These are phyloP conservation scores for Bovichtus diacanthus DNA, from an alignment of 2,797 vertebrate species.

Conservation along the genomic window DNA sequence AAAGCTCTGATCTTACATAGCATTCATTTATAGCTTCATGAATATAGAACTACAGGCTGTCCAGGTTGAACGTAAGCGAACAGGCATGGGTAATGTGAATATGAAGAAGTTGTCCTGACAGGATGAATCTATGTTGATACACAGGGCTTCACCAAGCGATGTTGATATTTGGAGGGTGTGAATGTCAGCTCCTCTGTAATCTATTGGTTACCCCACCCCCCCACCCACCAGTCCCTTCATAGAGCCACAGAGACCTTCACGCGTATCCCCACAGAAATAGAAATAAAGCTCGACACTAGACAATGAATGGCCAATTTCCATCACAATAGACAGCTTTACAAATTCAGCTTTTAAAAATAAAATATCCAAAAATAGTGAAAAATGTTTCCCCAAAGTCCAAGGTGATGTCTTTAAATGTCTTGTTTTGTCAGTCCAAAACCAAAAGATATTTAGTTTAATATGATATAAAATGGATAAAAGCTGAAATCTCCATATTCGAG, in stretches of 20 bases:
- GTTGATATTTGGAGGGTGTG: no score
- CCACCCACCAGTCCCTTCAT: no score
- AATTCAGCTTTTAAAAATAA: background rate
- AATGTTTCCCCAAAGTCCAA: no score
- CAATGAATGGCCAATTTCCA: background rate
- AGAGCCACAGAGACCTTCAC: background rate
- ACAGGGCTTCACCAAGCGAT: no score
- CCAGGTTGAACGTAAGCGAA: background rate
- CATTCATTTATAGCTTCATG: background rate
- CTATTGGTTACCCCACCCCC: background rate
- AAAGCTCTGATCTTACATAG: background rate
- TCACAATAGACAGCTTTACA: slow-evolving; percentile 1
- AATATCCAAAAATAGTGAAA: no score
- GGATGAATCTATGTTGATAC: no score
- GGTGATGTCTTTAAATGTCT: no score
- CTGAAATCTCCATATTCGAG: no score
- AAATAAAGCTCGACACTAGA: slow-evolving; percentile 9
- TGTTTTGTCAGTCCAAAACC: no score
- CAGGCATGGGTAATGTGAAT: background rate
- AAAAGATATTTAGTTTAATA: no score
- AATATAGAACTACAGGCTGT: no score
- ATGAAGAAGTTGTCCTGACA: background rate
- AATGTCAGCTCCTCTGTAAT: background rate
- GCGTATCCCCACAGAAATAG: background rate
- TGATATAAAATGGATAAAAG: no score